Evolutionary conservation across 53 echinoderm and acorn worm genomes (phyloP).

Genomic region (Mesocentrotus franciscanus): DNA sequence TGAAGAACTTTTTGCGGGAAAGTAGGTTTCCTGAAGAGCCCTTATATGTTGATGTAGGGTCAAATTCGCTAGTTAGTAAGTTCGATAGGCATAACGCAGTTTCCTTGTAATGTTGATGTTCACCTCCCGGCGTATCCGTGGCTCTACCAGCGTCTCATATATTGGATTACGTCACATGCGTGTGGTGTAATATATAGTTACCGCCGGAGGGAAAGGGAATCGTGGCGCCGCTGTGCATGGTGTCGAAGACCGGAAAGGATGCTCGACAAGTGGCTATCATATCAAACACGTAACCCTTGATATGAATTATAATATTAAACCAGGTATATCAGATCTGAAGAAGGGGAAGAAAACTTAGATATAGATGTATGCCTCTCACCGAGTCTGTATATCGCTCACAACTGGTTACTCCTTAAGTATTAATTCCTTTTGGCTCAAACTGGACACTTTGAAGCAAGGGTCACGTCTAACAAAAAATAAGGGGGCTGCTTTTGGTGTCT

Average conservation of each 20-base stretch:
- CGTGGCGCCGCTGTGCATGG: neutral
- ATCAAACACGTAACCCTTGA: neutral
- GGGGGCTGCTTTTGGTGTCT: too few species aligned
- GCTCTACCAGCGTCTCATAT: neutral
- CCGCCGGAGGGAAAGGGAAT: neutral
- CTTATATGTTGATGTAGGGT: slow-evolving; percentile 12
- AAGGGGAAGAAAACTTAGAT: too few species aligned
- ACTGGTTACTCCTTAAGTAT: too few species aligned
- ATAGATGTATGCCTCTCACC: too few species aligned
- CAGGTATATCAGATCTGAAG: neutral
- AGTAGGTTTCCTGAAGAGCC: neutral
- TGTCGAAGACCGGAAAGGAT: neutral
- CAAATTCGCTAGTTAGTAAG: neutral
- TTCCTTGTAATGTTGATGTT: neutral
- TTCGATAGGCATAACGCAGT: neutral
- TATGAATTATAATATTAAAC: neutral
- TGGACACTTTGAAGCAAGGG: too few species aligned
- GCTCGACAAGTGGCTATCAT: neutral
- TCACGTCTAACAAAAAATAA: too few species aligned
- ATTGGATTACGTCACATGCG: slow-evolving; percentile 14
- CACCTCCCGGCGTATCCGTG: neutral
- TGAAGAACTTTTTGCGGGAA: neutral
- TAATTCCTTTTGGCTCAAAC: too few species aligned
- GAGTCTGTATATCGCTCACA: too few species aligned
- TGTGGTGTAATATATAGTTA: slow-evolving; percentile 1